These are phyloP conservation scores for Leucoma salicis DNA, from an alignment of 2,888 invertebrate genomes.

Conservation along the genomic window DNA sequence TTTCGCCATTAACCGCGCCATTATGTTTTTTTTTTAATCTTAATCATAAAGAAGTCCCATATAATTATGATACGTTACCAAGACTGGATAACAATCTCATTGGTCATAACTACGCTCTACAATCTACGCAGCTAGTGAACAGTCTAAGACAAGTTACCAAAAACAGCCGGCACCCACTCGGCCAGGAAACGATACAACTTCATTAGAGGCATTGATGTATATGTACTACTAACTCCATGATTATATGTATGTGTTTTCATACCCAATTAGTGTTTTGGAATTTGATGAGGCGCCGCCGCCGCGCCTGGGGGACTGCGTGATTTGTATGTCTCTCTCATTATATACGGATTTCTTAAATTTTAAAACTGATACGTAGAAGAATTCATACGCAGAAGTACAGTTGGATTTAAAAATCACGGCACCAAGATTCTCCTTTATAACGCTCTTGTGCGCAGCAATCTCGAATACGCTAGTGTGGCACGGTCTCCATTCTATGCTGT, in stretches of 20 bases:
- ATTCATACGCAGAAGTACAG: too few relatives aligned
- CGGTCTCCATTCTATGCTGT: too few relatives aligned
- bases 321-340: too few relatives aligned
- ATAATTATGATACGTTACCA: conserved; percentile 21
- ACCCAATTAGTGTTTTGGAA: conserved; percentile 41
- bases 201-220: too few relatives aligned
- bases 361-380: too few relatives aligned
- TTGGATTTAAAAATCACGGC: too few relatives aligned
- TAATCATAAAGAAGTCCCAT: conserved; percentile 12
- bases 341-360: too few relatives aligned
- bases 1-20: conserved; percentile 3
- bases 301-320: not conserved
- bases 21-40: conserved; percentile 6
- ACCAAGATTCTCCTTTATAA: too few relatives aligned
- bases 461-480: too few relatives aligned
- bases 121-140: conserved; percentile 36
- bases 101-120: conserved; percentile 35
- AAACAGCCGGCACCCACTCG: conserved; percentile 59
- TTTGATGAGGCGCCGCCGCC: conserved; percentile 6
- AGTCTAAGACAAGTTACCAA: conserved; percentile 56
- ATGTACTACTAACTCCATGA: conserved; percentile 8
- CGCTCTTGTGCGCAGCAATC: too few relatives aligned
- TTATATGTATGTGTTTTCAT: conserved; percentile 19
- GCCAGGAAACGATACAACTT: conserved; percentile 49
- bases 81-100: conserved; percentile 26